Evolutionary conservation across 2,888 invertebrate genomes (phyloP).

Genomic region (Uropetala carovei): DNA sequence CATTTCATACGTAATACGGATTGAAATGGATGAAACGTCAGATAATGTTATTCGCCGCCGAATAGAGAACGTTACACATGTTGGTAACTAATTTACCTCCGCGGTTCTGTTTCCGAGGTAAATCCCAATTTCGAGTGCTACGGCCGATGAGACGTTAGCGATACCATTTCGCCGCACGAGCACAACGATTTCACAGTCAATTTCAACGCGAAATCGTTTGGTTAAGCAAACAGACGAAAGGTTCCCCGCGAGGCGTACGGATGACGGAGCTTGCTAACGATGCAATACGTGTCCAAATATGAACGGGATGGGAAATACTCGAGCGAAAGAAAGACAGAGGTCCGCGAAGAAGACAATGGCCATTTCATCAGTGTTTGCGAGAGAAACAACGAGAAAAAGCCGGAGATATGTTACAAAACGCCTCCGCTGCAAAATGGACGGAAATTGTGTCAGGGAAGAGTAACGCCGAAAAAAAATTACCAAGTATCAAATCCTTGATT

Average conservation of each 20-base stretch:
- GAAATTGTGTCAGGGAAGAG: slow-evolving; percentile 21
- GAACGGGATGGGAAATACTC: not conserved
- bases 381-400: not conserved
- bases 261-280: too few species aligned
- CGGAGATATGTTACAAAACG: not conserved
- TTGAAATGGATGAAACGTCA: too few species aligned
- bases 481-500: too few species aligned
- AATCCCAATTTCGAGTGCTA: not conserved
- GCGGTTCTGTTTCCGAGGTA: not conserved
- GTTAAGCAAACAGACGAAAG: not conserved
- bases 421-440: not conserved
- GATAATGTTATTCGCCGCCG: too few species aligned
- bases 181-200: not conserved
- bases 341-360: not conserved
- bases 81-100: too few species aligned
- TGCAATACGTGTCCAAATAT: not conserved
- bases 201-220: not conserved
- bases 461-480: not conserved
- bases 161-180: not conserved
- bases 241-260: not conserved
- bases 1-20: too few species aligned
- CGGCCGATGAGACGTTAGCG: not conserved
- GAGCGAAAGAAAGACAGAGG: not conserved
- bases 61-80: too few species aligned
- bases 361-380: not conserved